These are phyloP conservation scores for Caenorhabditis briggsae DNA, from an alignment of 1,140 invertebrate genomes.

Conservation along the genomic window DNA sequence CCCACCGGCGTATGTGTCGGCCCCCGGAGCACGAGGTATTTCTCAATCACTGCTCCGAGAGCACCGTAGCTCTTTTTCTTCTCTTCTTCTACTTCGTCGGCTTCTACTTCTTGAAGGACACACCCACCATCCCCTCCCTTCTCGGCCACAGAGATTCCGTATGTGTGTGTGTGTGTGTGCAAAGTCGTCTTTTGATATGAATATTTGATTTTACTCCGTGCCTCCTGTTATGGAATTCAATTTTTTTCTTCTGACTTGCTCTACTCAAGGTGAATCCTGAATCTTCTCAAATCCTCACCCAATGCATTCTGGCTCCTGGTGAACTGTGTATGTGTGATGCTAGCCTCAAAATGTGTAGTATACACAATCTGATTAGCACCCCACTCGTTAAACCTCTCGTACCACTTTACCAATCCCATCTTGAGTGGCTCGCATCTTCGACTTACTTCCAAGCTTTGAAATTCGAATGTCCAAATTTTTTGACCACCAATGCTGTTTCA, in stretches of 20 bases:
- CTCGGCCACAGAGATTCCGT: conserved; percentile 29
- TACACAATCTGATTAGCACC: conserved; percentile 45
- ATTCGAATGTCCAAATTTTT: neutral
- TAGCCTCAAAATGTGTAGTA: neutral
- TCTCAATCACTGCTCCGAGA: conserved; percentile 55
- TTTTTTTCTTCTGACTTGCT: neutral
- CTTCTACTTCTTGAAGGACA: conserved; percentile 45
- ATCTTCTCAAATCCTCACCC: neutral
- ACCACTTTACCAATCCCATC: conserved; percentile 5
- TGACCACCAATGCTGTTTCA: neutral
- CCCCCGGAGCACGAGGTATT: conserved; percentile 54
- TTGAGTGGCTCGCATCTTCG: neutral
- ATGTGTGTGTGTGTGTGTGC: conserved; percentile 28
- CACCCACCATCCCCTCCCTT: conserved; percentile 46
- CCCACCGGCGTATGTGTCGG: conserved; percentile 54
- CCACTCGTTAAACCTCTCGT: conserved; percentile 24
- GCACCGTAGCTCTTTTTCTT: conserved; percentile 43
- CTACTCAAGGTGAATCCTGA: conserved; percentile 41
- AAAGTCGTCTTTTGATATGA: conserved; percentile 53
- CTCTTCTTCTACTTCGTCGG: neutral
- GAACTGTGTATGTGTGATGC: too few species aligned
- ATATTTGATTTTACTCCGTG: conserved; percentile 49
- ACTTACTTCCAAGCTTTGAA: neutral
- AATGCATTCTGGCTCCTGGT: neutral
- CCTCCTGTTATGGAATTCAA: conserved; percentile 50